These are phyloP conservation scores for Agrochola lota DNA, from an alignment of 2,888 invertebrate species.

Conservation along the genomic window DNA sequence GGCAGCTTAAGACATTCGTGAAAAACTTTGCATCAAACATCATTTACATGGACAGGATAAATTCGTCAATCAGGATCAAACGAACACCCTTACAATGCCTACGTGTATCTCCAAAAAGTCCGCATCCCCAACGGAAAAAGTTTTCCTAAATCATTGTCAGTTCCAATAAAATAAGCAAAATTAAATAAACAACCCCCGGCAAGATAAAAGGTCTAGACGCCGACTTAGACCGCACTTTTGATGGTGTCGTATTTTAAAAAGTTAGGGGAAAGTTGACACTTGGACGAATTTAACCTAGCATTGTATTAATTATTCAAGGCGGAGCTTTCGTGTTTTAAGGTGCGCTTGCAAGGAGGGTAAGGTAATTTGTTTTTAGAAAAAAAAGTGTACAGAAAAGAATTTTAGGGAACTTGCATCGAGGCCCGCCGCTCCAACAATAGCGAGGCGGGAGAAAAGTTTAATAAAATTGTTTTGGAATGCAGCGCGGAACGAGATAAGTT, in stretches of 20 bases:
- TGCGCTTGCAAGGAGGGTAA: conserved; percentile 85
- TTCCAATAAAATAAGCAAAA: conserved; percentile 88
- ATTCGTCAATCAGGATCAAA: conserved; percentile 89
- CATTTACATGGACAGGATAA: conserved; percentile 84
- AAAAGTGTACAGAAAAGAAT: conserved; percentile 84
- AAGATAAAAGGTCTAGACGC: conserved; percentile 89
- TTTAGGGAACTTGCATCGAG: conserved; percentile 84
- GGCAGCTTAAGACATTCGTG: conserved; percentile 74
- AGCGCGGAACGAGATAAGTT: conserved; percentile 85
- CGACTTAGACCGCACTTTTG: conserved; percentile 87
- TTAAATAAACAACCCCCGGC: conserved; percentile 87
- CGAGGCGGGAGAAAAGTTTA: conserved; percentile 83
- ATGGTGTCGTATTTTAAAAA: conserved; percentile 88
- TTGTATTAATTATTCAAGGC: conserved; percentile 90
- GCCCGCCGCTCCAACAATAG: conserved; percentile 78
- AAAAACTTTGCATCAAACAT: conserved; percentile 77
- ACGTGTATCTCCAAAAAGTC: conserved; percentile 73
- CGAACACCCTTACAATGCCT: conserved; percentile 69
- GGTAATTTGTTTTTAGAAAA: conserved; percentile 87
- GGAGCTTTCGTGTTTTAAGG: conserved; percentile 87
- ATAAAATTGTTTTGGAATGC: conserved; percentile 88
- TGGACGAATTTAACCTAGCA: conserved; percentile 89
- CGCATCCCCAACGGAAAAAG: conserved; percentile 75
- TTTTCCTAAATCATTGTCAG: conserved; percentile 88
- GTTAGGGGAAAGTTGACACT: conserved; percentile 90